Conservation (phyloP, 2,888 invertebrate genomes). For the Eristalis pertinax region DNA sequence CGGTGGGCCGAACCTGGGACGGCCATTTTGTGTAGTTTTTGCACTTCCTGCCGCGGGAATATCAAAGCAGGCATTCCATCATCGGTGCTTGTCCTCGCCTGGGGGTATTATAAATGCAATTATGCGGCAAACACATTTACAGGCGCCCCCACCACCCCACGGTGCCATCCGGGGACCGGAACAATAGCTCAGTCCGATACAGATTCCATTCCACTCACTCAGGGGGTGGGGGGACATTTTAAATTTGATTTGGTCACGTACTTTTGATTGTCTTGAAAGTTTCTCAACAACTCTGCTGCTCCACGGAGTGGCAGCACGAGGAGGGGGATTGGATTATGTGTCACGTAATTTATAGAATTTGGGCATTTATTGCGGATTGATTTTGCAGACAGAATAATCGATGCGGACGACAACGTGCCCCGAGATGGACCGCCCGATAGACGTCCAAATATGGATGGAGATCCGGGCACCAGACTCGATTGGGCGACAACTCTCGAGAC, state of each 20-base stretch:
- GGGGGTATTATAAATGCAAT: slow-evolving; percentile 63
- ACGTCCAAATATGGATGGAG: neutral
- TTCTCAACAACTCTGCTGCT: slow-evolving; percentile 24
- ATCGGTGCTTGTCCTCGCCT: slow-evolving; percentile 15
- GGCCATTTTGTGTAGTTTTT: slow-evolving; percentile 33
- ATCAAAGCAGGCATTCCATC: slow-evolving; percentile 54
- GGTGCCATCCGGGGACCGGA: slow-evolving; percentile 10
- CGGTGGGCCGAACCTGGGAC: neutral
- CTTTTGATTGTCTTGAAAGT: slow-evolving; percentile 66
- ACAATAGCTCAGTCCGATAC: slow-evolving; percentile 7
- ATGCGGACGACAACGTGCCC: neutral
- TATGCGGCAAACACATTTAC: slow-evolving; percentile 66
- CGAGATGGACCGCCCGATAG: too few species aligned
- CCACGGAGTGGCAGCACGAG: neutral
- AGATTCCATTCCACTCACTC: neutral
- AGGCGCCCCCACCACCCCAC: neutral
- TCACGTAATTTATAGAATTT: slow-evolving; percentile 67
- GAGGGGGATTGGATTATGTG: slow-evolving; percentile 25
- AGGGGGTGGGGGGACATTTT: slow-evolving; percentile 5
- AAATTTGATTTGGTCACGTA: slow-evolving; percentile 71
- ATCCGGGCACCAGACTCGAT: neutral
- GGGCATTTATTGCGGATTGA: slow-evolving; percentile 48
- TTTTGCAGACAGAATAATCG: slow-evolving; percentile 42
- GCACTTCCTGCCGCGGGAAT: slow-evolving; percentile 63
- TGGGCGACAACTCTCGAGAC: neutral